Evolutionary conservation across 2,113 vertebrate genomes (phyloP).

Genomic region (Alaudala cheleensis): DNA sequence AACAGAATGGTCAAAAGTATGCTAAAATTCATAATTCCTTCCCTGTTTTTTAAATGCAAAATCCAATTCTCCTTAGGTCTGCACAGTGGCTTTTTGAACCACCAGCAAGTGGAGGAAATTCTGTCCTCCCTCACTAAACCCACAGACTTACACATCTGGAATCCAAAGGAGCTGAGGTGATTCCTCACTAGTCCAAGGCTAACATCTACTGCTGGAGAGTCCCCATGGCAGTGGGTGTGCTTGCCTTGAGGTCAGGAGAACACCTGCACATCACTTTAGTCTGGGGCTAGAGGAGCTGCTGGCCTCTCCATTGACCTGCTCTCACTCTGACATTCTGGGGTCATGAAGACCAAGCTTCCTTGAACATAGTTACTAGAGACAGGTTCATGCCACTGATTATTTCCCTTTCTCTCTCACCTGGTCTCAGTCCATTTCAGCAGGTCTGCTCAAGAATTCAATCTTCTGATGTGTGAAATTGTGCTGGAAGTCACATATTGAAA

Average conservation of each 20-base stretch:
- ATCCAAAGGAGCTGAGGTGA: background rate
- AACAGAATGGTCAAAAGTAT: constrained; percentile 11
- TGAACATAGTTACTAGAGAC: background rate
- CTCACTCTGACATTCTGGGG: background rate
- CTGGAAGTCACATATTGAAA: background rate
- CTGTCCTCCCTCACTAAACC: background rate
- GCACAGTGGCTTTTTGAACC: background rate
- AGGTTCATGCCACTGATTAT: background rate
- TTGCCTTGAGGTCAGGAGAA: background rate
- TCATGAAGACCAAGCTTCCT: background rate
- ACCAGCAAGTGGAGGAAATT: background rate
- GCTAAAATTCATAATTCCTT: constrained; percentile 11
- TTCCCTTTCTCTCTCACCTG: background rate
- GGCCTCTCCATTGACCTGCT: background rate
- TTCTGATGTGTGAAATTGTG: background rate
- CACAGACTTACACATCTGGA: background rate
- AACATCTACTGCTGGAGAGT: rapidly evolving
- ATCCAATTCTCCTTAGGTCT: background rate
- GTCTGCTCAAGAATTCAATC: background rate
- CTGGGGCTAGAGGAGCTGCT: background rate
- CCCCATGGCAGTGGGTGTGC: background rate
- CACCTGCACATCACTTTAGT: background rate
- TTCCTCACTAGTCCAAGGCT: background rate
- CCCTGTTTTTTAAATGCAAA: constrained; percentile 27
- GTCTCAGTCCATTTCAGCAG: background rate